phyloP scores from a whole-genome alignment of 2,888 invertebrate species.

The Trichacis sp. region DNA sequence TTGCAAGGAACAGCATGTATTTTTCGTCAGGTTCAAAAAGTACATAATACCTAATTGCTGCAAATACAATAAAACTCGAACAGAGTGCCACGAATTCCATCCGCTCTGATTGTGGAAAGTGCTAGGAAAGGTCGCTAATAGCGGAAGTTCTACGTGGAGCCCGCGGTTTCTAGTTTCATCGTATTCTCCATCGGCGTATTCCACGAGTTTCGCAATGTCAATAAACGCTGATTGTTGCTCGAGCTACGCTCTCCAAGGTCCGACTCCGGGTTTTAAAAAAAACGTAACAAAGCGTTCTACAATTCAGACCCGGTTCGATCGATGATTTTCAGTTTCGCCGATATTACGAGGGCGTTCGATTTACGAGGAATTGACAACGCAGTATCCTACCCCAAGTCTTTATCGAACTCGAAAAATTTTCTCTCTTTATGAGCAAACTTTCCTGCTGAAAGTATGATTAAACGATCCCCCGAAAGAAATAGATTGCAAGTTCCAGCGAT shows the following conservation, averaged over 20 bases:
- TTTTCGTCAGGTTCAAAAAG: not conserved
- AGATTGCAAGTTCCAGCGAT: constrained; percentile 13
- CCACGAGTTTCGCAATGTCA: constrained; percentile 10
- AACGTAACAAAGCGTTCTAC: not conserved
- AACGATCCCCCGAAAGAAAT: constrained; percentile 22
- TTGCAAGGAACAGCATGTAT: too few species aligned
- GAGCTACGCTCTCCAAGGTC: constrained; percentile 7
- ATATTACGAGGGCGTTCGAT: not conserved
- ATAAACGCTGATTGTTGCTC: constrained; percentile 19
- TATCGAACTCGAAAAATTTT: constrained; percentile 10
- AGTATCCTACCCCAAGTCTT: constrained; percentile 4
- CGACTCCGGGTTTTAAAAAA: too few species aligned
- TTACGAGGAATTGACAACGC: constrained; percentile 13
- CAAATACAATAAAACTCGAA: not conserved
- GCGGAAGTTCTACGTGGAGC: constrained; percentile 25
- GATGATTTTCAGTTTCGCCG: not conserved
- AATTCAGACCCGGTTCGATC: not conserved
- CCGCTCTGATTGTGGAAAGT: constrained; percentile 7
- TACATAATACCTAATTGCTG: not conserved
- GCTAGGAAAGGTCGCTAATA: constrained; percentile 19
- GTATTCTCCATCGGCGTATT: constrained; percentile 14
- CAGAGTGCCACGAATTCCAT: not conserved
- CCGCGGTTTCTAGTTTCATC: constrained; percentile 18
- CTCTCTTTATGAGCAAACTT: constrained; percentile 16
- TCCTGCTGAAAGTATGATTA: constrained; percentile 24